Base-by-base conservation (phyloP, 2,797 vertebrate genomes). In the Huso huso region DNA sequence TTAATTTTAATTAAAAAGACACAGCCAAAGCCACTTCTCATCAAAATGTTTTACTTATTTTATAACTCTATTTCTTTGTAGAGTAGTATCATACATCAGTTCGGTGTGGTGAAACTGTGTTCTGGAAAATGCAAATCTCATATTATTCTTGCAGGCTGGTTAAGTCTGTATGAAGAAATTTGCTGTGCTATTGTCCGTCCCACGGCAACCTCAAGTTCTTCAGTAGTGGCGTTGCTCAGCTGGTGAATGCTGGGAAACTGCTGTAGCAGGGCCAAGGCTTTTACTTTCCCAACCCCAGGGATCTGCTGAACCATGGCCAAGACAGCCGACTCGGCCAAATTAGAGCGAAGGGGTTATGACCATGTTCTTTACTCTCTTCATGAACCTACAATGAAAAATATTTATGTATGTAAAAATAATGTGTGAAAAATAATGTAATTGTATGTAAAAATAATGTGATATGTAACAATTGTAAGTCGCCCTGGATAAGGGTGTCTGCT, bases 281-380 rank as follows among this genome's bases (percentile, higher is more conserved):
- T 97, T 3, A 91, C 82, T 70, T 78, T 87, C 0, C 95, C 94
- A 0, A 97, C 90, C 0, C 91, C 93, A 3, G 95, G 94, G 48
- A 97, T 87, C 66, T 80, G 88, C 72, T 92, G 95, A 15, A 93
- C 85, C 0, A 90, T 73, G 50, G 75, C 81, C 49, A 95, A 74
- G 37, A 94, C 65, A 1, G 79, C 72, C 0, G 85, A 73, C 62
- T 95, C 94, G 0, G 80, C 65, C 6, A 84, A 75, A 62, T 49
- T 72, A 1, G 79, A 65, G 0, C 66, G 62, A 96, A 95, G 0
- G 91, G 92, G 73, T 93, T 94, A 55, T 73, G 71, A 6, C 10
- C 60, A 2, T 55, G 73, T 1, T 95, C 93, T 72, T 82, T 83
- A 68, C 82, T 79, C 70, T 89, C 89, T 6, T 91, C 85, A 0